Evolutionary conservation across 2,797 vertebrate genomes (phyloP), one percentile per base, ranked within the genome.

Genomic region (Cossypha polioptera): DNA sequence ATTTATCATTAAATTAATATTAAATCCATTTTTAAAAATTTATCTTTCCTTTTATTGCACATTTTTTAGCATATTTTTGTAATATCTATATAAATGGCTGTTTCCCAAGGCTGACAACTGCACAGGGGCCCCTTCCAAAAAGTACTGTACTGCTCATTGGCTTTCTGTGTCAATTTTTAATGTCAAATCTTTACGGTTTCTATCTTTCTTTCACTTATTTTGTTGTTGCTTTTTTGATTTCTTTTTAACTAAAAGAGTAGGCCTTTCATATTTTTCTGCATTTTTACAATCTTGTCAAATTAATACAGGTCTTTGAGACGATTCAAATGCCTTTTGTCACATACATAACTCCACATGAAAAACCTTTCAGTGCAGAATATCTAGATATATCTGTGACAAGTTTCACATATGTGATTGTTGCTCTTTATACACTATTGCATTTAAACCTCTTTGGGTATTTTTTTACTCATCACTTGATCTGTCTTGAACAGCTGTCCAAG

Each of bases 21-120:
- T 42, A 51, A 82, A 54, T 1, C 1, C 3, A 21, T 15, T 61
- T 73, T 26, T 5, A 1, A 31, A 47, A 40, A 35, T 1, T 4
- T 11, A 51, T 55, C 8, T 54, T 28, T 43, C 29, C 22, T 5
- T 67, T 76, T 48, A 33, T 71, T 59, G 20, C 3, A 18, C 16
- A 10, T 36, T 36, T 36, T 68, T 58, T 7, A 0, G 7, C 12
- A 38, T 13, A 73, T 73, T 69, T 45, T 65, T 78, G 4, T 38
- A 61, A 12, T 40, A 55, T 42, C 7, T 54, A 9, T 76, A 62
- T 54, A 55, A 79, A 36, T 38, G 2, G 0, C 31, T 73, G 2
- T 51, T 90, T 66, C 10, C 11, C 9, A 45, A 22, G 20, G 31
- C 42, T 68, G 75, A 24, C 29, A 65, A 54, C 47, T 63, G 18